These are phyloP conservation scores for Drosophila subsilvestris DNA, from an alignment of 2,888 invertebrate species.

Conservation along the genomic window DNA sequence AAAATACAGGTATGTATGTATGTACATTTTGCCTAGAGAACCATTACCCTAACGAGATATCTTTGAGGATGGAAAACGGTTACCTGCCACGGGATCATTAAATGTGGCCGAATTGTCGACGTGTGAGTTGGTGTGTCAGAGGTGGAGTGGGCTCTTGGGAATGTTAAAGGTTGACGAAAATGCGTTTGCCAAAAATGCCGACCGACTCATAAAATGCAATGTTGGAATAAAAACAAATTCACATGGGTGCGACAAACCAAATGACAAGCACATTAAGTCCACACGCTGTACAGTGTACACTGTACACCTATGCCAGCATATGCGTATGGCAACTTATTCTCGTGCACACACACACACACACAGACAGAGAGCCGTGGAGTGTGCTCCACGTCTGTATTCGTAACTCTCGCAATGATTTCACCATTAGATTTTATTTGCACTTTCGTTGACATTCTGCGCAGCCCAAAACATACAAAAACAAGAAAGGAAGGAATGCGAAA, in stretches of 20 bases:
- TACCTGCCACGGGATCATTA: slow-evolving; percentile 38
- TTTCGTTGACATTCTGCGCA: slow-evolving; percentile 76
- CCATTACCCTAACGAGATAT: slow-evolving; percentile 40
- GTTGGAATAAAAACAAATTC: slow-evolving; percentile 77
- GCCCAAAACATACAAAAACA: slow-evolving; percentile 49
- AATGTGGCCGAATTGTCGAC: slow-evolving; percentile 30
- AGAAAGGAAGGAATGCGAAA: slow-evolving; percentile 8
- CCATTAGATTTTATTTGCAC: slow-evolving; percentile 81
- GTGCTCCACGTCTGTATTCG: slow-evolving; percentile 35
- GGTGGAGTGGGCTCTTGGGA: not conserved
- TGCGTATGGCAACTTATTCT: not conserved
- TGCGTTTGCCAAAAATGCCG: slow-evolving; percentile 54
- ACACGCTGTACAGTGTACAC: too few relatives aligned
- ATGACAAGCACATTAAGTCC: slow-evolving; percentile 72
- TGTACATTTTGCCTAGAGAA: slow-evolving; percentile 21
- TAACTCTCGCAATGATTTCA: slow-evolving; percentile 78
- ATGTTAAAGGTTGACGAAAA: slow-evolving; percentile 27
- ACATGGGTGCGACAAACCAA: slow-evolving; percentile 76
- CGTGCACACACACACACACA: slow-evolving; percentile 14
- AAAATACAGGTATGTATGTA: not conserved
- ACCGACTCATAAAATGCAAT: slow-evolving; percentile 77
- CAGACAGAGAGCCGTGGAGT: too few relatives aligned
- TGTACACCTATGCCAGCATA: slow-evolving; percentile 7
- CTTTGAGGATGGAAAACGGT: slow-evolving; percentile 36
- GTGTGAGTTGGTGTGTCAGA: not conserved